Evolutionary conservation across 2,888 invertebrate species (phyloP).

Genomic region (Heliconius erato): DNA sequence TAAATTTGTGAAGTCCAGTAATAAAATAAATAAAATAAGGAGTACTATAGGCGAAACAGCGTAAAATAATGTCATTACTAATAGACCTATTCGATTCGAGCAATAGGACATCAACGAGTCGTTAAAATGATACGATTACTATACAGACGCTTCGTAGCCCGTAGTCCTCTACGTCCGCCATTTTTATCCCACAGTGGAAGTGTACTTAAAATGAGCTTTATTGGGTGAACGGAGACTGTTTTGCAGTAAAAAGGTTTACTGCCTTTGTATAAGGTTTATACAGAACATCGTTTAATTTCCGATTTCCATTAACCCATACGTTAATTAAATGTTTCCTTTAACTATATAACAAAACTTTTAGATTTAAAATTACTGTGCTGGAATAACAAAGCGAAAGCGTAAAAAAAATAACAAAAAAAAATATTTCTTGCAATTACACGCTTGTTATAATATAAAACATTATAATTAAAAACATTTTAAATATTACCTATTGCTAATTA

Average conservation of each 20-base stretch:
- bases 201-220: slow-evolving; percentile 72
- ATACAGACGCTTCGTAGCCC: slow-evolving; percentile 25
- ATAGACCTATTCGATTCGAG: slow-evolving; percentile 30
- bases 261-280: slow-evolving; percentile 60
- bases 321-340: slow-evolving; percentile 27
- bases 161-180: slow-evolving; percentile 29
- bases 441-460: too few species aligned
- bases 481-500: neutral
- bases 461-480: neutral
- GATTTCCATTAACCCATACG: slow-evolving; percentile 45
- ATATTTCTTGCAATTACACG: too few species aligned
- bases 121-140: slow-evolving; percentile 30
- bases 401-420: too few species aligned
- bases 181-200: slow-evolving; percentile 48
- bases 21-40: neutral
- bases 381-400: too few species aligned
- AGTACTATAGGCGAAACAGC: neutral
- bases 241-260: slow-evolving; percentile 69
- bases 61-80: slow-evolving; percentile 21
- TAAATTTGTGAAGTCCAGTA: neutral
- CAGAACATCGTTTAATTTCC: slow-evolving; percentile 55
- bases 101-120: slow-evolving; percentile 27
- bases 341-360: neutral
- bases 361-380: neutral
- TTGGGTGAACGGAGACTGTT: slow-evolving; percentile 69